Base-by-base conservation (phyloP, 1,140 invertebrate species). In the Callitettix versicolor region DNA sequence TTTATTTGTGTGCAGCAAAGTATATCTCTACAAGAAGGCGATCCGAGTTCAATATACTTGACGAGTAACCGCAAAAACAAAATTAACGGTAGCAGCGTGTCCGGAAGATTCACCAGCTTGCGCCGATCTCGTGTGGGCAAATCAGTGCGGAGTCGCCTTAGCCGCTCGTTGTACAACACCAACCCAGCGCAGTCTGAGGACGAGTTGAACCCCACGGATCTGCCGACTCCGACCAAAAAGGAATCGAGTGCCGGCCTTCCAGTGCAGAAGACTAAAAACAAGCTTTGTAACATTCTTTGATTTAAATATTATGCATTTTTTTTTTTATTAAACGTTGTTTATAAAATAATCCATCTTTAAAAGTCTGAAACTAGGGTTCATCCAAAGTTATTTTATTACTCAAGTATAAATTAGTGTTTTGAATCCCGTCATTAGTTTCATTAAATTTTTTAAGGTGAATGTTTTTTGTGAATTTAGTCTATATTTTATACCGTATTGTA, bases 71-170 rank as follows among this genome's bases (percentile, higher is more conserved):
- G 53, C 15, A 15, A 26, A 50, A 30, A 38, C 18, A 52, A 41
- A 40, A 22, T 20, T 2, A 54, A 43, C 41, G 30, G 15, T 21
- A 26, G 15, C 15, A 34, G 15, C 40, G 41, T 46, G 14, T 55
- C 58, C 18, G 59, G 57, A 12, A 63, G 59, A 36, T 64, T 64
- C 36, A 59, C 63, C 14, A 63, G 61, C 18, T 57, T 61, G n/a
- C 53, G 63, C n/a, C 58, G 58, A 26, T 60, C 57, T 6, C 50
- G 56, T 36, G 47, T 59, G 12, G 60, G 61, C 9, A 60, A 58
- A 48, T 57, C 57, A 14, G 56, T 61, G 14, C 50, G 57, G 18
- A 57, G 42, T 9, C 56, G 61, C 3, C 56, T 61, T 7, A 62
- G 61, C 41, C 24, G 63, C 5, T 64, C 63, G 2, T 24, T 64